Percentiles rank a stretch among this genome's conserved stretches.
These are phyloP conservation scores for Chrysogorgia sp. DNA, from an alignment of 92 coral and sea anemone species.

Conservation along the genomic window DNA sequence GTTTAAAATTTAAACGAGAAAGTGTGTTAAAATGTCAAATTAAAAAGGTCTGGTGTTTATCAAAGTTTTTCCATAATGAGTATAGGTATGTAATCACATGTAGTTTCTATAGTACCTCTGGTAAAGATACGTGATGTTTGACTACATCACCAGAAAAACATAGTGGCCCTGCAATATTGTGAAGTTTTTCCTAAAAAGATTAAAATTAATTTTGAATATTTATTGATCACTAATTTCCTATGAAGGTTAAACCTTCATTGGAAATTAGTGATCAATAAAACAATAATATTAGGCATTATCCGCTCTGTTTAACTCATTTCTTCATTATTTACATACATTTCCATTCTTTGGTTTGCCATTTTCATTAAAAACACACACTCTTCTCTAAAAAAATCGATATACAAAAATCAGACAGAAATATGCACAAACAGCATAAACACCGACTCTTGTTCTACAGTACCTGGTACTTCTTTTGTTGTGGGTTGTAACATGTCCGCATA, in stretches of 20 bases:
- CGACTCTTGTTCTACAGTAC: slow-evolving; percentile 31
- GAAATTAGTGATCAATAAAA: background rate
- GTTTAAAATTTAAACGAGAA: background rate
- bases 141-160: slow-evolving; percentile 88
- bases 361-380: slow-evolving; percentile 74
- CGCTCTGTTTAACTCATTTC: background rate
- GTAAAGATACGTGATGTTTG: slow-evolving; percentile 64
- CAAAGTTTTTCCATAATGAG: background rate
- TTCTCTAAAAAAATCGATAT: slow-evolving; percentile 58
- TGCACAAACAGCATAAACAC: background rate
- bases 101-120: slow-evolving; percentile 45
- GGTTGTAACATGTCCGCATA: slow-evolving; percentile 85
- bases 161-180: slow-evolving; percentile 94
- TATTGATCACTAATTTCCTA: too few relatives aligned
- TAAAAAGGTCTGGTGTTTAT: background rate
- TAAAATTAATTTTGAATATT: too few relatives aligned
- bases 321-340: slow-evolving; percentile 57
- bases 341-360: slow-evolving; percentile 76
- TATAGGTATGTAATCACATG: background rate
- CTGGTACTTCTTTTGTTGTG: slow-evolving; percentile 64
- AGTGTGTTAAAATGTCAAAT: background rate
- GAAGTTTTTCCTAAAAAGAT: slow-evolving; percentile 53
- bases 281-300: background rate
- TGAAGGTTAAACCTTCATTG: too few relatives aligned
- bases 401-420: background rate